phyloP scores from a whole-genome alignment of 2,888 invertebrate species.

The Abrostola tripartita region DNA sequence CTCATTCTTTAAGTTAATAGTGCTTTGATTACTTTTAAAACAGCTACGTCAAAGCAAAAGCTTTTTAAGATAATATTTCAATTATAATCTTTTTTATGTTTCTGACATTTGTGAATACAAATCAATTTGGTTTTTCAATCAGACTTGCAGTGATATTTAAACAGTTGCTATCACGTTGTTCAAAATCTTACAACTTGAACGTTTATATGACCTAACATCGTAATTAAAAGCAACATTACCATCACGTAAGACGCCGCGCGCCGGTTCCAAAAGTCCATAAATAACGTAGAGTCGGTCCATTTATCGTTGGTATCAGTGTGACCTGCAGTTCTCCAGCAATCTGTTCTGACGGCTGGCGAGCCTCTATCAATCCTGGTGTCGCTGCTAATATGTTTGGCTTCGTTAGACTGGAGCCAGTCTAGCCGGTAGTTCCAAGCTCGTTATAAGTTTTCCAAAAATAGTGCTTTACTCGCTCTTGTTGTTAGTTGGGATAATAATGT shows the following conservation, averaged over 20 bases:
- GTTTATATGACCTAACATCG: conserved; percentile 14
- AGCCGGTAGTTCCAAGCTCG: conserved; percentile 31
- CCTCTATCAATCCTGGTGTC: conserved; percentile 63
- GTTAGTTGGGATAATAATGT: not conserved
- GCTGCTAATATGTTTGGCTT: conserved; percentile 61
- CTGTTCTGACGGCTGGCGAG: conserved; percentile 43
- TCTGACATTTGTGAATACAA: not conserved
- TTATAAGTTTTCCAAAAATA: conserved; percentile 35
- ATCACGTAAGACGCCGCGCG: conserved; percentile 10
- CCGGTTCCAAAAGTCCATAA: conserved; percentile 41
- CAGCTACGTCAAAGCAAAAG: not conserved
- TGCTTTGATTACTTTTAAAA: conserved; percentile 3
- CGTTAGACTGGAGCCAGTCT: conserved; percentile 46
- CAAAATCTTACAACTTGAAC: conserved; percentile 21
- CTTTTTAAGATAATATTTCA: not conserved
- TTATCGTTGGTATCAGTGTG: conserved; percentile 51
- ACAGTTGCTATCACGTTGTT: conserved; percentile 19
- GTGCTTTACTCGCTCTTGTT: conserved; percentile 8
- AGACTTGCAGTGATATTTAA: not conserved
- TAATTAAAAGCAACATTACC: conserved; percentile 44
- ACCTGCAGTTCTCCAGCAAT: conserved; percentile 48
- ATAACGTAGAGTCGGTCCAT: conserved; percentile 57
- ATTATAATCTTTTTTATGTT: not conserved
- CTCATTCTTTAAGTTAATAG: conserved; percentile 5
- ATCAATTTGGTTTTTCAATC: not conserved